Evolutionary conservation across 2,113 vertebrate species (phyloP).

Genomic region (Perccottus glenii): DNA sequence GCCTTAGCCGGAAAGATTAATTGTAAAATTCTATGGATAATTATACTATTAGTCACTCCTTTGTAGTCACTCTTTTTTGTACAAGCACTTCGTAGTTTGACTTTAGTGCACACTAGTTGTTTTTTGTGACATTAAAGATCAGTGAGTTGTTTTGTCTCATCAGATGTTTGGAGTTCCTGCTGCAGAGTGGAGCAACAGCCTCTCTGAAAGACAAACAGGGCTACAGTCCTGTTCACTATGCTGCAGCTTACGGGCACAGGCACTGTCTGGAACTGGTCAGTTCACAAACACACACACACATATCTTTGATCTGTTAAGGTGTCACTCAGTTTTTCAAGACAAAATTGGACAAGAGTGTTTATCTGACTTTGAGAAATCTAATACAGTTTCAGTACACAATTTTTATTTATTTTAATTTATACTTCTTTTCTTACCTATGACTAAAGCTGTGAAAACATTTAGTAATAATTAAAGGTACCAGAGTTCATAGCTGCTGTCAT

Average conservation of each 20-base stretch:
- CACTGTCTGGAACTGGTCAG: slow-evolving; percentile 93
- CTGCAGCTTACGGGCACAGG: slow-evolving; percentile 94
- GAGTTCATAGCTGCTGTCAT: background rate
- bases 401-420: no score
- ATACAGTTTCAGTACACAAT: no score
- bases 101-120: background rate
- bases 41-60: no score
- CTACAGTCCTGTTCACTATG: slow-evolving; percentile 93
- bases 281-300: slow-evolving; percentile 1
- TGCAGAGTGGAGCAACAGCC: slow-evolving; percentile 89
- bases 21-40: no score
- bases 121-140: background rate
- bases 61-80: background rate
- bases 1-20: no score
- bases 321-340: no score
- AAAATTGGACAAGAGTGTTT: no score
- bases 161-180: slow-evolving; percentile 95
- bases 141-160: slow-evolving; percentile 3
- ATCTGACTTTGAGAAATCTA: no score
- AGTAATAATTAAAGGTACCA: background rate
- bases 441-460: background rate
- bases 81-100: background rate
- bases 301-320: no score
- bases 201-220: slow-evolving; percentile 92
- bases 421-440: no score